Conservation (phyloP, 2,113 vertebrate genomes). For the Neomonachus schauinslandi region DNA sequence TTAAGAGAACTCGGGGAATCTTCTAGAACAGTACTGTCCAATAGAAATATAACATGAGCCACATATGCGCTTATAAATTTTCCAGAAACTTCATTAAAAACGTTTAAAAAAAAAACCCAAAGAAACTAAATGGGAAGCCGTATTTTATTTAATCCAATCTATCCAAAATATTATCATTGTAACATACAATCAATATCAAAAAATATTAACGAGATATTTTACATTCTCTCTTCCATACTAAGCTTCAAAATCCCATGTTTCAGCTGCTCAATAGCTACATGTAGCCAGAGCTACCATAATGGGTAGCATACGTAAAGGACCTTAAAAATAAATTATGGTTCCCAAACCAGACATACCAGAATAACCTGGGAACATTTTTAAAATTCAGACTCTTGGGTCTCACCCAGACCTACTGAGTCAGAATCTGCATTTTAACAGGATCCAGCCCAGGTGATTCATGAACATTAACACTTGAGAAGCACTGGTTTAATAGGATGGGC, state of each 20-base stretch:
- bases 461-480: not conserved
- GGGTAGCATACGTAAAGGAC: not conserved
- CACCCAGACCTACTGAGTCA: not conserved
- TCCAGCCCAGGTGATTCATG: not conserved
- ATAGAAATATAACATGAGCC: not conserved
- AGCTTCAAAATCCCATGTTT: not conserved
- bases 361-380: conserved; percentile 13
- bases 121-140: not conserved
- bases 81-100: conserved; percentile 25
- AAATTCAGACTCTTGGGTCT: conserved; percentile 29
- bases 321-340: not conserved
- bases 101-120: not conserved
- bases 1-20: not conserved
- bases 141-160: not conserved
- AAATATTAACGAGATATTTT: not conserved
- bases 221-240: not conserved
- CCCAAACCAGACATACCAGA: not conserved
- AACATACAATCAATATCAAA: not conserved
- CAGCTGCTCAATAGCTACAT: not conserved
- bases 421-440: conserved; percentile 36
- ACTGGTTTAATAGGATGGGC: not conserved
- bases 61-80: not conserved
- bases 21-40: not conserved
- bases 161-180: not conserved
- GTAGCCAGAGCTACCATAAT: not conserved